phyloP scores from a whole-genome alignment of 2,113 vertebrate species.

The Cnemophilus loriae region DNA sequence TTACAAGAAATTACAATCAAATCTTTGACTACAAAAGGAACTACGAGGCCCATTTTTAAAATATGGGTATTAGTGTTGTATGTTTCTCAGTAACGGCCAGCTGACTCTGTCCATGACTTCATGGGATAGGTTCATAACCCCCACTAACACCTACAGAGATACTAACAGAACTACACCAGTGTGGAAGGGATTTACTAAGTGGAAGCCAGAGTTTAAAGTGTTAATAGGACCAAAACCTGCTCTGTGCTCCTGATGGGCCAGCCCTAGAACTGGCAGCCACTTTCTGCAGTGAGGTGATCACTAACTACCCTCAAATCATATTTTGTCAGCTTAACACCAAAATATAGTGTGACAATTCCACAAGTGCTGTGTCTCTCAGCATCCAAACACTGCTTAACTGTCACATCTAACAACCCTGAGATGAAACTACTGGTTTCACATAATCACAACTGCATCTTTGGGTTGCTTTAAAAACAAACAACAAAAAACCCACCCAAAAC shows the following conservation, averaged over 20 bases:
- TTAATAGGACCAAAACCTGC: background rate
- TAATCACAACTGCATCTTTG: background rate
- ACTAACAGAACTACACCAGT: background rate
- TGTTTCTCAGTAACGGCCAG: background rate
- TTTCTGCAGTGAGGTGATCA: background rate
- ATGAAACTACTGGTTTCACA: background rate
- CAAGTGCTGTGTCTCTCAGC: background rate
- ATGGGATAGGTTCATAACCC: background rate
- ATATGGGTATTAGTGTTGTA: background rate
- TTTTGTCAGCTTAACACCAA: background rate
- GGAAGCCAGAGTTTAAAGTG: background rate
- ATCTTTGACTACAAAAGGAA: background rate
- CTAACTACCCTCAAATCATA: background rate
- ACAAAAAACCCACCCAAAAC: background rate
- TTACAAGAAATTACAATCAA: background rate
- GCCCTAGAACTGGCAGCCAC: background rate
- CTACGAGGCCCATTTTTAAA: fast-evolving
- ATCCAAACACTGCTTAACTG: background rate
- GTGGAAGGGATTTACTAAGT: background rate
- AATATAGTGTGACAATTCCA: background rate
- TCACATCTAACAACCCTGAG: background rate
- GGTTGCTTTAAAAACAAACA: background rate
- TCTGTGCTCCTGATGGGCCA: background rate
- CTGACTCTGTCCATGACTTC: background rate
- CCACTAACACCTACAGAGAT: background rate